Evolutionary conservation across 2,113 vertebrate species (phyloP).

Genomic region (Rhizomys pruinosus): DNA sequence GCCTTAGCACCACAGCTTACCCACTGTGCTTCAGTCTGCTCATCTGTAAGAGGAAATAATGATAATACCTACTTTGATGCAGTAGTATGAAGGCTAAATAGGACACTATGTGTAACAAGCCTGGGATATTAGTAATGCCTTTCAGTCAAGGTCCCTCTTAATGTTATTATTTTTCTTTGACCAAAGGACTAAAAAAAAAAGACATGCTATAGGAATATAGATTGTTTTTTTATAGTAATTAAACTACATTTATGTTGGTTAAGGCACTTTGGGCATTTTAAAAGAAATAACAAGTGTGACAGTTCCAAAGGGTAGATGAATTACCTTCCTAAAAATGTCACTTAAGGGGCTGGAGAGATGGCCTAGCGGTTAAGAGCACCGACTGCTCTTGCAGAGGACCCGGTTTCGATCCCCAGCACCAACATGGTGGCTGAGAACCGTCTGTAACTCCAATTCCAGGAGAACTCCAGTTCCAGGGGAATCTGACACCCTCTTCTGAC

Average conservation of each 20-base stretch:
- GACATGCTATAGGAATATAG: conserved; percentile 8
- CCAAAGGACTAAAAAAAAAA: conserved; percentile 7
- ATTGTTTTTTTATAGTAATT: neutral
- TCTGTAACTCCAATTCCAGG: no score
- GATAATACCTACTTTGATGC: neutral
- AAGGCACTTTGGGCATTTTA: conserved; percentile 14
- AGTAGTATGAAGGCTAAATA: neutral
- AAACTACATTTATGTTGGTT: neutral
- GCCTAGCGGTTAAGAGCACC: no score
- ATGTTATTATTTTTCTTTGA: conserved; percentile 2
- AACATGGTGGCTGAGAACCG: no score
- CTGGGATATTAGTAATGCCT: neutral
- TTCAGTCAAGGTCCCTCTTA: neutral
- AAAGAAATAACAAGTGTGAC: conserved; percentile 17
- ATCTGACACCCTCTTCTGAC: no score
- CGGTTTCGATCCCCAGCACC: no score
- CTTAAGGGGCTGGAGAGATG: no score
- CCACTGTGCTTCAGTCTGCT: neutral
- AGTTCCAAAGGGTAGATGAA: neutral
- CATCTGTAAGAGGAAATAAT: neutral
- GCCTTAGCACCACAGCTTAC: neutral
- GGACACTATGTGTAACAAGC: neutral
- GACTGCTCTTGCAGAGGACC: no score
- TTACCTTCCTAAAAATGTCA: neutral
- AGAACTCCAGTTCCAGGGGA: no score